Evolutionary conservation across 2,113 vertebrate species (phyloP).

Genomic region (Phylloscopus whistleri): DNA sequence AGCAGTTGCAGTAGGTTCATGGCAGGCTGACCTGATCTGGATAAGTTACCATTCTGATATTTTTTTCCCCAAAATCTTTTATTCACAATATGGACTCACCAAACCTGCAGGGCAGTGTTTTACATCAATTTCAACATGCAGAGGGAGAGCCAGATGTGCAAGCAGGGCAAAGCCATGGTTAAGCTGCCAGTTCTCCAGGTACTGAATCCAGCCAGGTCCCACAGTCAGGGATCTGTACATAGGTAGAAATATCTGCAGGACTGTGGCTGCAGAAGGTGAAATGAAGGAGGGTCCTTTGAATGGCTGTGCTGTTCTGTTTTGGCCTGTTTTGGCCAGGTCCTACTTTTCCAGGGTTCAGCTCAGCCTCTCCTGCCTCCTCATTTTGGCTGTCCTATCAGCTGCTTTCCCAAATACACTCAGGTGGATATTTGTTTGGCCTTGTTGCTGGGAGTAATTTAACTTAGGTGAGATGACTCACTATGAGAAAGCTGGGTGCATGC

Average conservation of each 20-base stretch:
- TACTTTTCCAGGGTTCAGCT: background rate
- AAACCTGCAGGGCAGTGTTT: background rate
- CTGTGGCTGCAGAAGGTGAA: background rate
- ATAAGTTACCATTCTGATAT: background rate
- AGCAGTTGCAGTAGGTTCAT: background rate
- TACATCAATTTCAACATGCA: background rate
- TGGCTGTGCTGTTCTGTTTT: background rate
- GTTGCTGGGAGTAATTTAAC: background rate
- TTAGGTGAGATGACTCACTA: background rate
- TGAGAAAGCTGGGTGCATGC: background rate
- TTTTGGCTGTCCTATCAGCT: background rate
- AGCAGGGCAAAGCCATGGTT: background rate
- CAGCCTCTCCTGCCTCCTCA: background rate
- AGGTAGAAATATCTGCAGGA: background rate
- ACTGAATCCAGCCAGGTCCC: background rate
- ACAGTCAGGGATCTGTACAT: accelerated
- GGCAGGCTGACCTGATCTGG: background rate
- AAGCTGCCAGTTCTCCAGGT: background rate
- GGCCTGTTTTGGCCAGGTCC: background rate
- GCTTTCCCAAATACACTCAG: background rate
- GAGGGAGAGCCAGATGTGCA: background rate
- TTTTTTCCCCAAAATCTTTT: background rate
- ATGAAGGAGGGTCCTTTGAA: background rate
- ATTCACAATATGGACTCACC: background rate
- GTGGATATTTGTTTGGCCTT: background rate